Conservation (phyloP, 2,888 invertebrate species). For the Epinotia bilunana region DNA sequence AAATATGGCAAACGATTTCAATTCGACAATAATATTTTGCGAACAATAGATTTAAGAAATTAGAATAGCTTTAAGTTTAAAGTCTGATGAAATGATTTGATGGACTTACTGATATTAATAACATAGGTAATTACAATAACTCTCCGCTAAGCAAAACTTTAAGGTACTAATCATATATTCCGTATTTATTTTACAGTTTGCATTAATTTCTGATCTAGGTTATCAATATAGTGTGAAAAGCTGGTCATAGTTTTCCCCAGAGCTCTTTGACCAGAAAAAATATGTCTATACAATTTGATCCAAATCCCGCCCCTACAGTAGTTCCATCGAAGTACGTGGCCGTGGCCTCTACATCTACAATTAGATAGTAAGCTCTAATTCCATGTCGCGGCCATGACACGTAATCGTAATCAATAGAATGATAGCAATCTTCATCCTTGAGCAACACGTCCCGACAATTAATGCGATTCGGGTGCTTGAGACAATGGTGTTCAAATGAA, state of each 20-base stretch:
- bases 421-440: conserved; percentile 61
- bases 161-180: no score
- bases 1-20: conserved; percentile 25
- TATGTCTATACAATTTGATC: no score
- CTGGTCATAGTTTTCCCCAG: neutral
- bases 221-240: neutral
- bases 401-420: conserved; percentile 47
- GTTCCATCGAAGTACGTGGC: conserved; percentile 12
- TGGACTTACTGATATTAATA: no score
- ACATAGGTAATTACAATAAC: no score
- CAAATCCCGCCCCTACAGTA: neutral
- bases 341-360: conserved; percentile 21
- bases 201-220: no score
- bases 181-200: no score
- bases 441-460: conserved; percentile 49
- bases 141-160: no score
- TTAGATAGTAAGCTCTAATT: conserved; percentile 34
- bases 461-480: conserved; percentile 54
- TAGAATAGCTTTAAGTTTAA: neutral
- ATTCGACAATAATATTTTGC: conserved; percentile 21
- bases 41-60: conserved; percentile 14
- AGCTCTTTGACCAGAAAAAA: no score
- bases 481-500: conserved; percentile 75
- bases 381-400: conserved; percentile 43
- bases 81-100: neutral